A percentile compares a stretch with the other conserved stretches of the same genome.
Evolutionary conservation across 2,113 vertebrate genomes (phyloP).

Genomic region (Hippocampus zosterae): DNA sequence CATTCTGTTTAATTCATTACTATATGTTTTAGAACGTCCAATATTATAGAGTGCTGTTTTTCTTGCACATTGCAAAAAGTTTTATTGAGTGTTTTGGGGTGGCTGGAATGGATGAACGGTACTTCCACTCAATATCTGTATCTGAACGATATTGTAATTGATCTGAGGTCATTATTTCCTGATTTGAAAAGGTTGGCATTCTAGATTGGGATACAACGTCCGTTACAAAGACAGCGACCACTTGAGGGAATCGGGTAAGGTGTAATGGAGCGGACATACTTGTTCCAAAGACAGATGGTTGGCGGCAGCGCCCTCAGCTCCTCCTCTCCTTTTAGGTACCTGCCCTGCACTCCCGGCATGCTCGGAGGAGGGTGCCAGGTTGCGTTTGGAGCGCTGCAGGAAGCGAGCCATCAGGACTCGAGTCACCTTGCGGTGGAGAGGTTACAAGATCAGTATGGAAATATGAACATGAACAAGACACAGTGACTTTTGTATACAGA

Average conservation of each 20-base stretch:
- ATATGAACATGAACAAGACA: not conserved
- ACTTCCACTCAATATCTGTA: no score
- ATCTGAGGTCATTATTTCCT: no score
- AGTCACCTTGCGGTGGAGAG: conserved; percentile 70
- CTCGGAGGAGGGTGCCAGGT: conserved; percentile 66
- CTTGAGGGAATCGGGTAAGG: not conserved
- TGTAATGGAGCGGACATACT: conserved; percentile 40
- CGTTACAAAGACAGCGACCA: not conserved
- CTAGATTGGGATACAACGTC: no score
- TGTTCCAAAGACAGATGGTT: conserved; percentile 67
- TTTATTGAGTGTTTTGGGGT: no score
- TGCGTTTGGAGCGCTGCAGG: conserved; percentile 86
- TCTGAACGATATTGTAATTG: no score
- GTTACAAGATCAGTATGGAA: not conserved
- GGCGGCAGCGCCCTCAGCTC: conserved; percentile 42
- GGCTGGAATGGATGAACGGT: no score
- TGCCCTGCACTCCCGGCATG: conserved; percentile 66
- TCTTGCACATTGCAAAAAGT: no score
- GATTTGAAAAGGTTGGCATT: no score
- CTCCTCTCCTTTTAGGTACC: conserved; percentile 72
- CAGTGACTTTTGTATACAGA: not conserved
- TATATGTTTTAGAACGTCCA: no score
- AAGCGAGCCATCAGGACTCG: conserved; percentile 86
- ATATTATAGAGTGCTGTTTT: no score
- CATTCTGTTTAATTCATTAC: no score